Evolutionary conservation across 2,888 invertebrate genomes (phyloP).

Genomic region (Andrena chrysosceles): DNA sequence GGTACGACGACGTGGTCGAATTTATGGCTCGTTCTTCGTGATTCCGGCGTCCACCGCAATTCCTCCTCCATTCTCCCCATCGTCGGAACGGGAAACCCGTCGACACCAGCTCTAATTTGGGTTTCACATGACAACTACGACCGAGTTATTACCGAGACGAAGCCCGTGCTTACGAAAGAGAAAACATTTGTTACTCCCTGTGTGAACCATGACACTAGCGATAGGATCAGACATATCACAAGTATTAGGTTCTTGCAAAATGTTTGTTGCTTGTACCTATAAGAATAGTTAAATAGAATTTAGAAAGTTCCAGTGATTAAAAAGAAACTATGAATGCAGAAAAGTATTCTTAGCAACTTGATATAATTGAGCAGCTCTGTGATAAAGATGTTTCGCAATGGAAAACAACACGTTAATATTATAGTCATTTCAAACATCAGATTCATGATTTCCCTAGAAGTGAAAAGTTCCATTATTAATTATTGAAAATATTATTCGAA

Average conservation of each 20-base stretch:
- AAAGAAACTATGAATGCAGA: no score
- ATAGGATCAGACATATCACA: no score
- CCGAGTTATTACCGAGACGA: constrained; percentile 72
- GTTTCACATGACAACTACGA: constrained; percentile 75
- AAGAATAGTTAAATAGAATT: no score
- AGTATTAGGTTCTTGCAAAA: no score
- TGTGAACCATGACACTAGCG: constrained; percentile 29
- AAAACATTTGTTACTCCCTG: constrained; percentile 59
- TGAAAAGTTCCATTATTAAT: no score
- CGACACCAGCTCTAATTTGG: constrained; percentile 75
- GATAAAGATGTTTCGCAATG: neutral
- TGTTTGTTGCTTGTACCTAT: no score
- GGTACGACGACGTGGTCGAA: constrained; percentile 69
- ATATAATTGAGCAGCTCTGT: neutral
- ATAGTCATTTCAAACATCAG: no score
- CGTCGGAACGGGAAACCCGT: constrained; percentile 72
- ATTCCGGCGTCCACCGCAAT: constrained; percentile 69
- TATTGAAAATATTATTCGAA: no score
- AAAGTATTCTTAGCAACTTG: no score
- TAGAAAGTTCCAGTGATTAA: no score
- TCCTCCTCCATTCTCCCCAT: constrained; percentile 59
- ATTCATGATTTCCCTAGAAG: no score
- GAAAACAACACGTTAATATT: neutral
- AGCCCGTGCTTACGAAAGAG: constrained; percentile 47
- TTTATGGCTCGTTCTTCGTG: constrained; percentile 76